Conservation (phyloP, 1,140 invertebrate species). For the Drosophila nasuta region DNA sequence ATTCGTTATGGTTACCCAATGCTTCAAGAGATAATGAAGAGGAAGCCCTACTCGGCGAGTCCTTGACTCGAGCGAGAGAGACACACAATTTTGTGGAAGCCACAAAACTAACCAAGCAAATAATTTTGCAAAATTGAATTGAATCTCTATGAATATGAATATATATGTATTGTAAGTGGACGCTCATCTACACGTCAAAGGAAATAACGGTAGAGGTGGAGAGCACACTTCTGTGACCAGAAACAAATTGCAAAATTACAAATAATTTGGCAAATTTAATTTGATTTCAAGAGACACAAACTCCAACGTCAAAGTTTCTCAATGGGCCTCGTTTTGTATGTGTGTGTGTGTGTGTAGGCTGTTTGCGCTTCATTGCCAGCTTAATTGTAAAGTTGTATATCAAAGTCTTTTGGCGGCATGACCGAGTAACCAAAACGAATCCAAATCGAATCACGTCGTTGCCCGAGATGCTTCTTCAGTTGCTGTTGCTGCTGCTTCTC, state of each 20-base stretch:
- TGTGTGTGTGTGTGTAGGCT: conserved; percentile 5
- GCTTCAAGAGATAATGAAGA: conserved; percentile 71
- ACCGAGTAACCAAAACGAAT: conserved; percentile 64
- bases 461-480: too few species aligned
- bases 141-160: conserved; percentile 70
- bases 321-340: not conserved
- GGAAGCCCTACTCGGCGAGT: conserved; percentile 45
- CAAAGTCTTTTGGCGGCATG: conserved; percentile 32
- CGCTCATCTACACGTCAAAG: not conserved
- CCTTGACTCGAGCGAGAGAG: not conserved
- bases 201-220: too few species aligned
- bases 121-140: conserved; percentile 80
- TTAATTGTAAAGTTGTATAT: conserved; percentile 72
- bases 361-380: conserved; percentile 69
- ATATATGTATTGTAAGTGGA: conserved; percentile 41
- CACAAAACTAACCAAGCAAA: conserved; percentile 81
- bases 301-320: conserved; percentile 13
- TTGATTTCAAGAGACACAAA: conserved; percentile 49
- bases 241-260: conserved; percentile 53
- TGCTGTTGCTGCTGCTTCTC: not conserved
- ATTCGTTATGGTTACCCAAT: conserved; percentile 48
- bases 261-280: conserved; percentile 78
- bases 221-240: not conserved
- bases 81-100: conserved; percentile 76
- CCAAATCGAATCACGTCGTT: conserved; percentile 71